phyloP scores from a whole-genome alignment of 2,113 vertebrate species.

The Oreochromis spilurus region DNA sequence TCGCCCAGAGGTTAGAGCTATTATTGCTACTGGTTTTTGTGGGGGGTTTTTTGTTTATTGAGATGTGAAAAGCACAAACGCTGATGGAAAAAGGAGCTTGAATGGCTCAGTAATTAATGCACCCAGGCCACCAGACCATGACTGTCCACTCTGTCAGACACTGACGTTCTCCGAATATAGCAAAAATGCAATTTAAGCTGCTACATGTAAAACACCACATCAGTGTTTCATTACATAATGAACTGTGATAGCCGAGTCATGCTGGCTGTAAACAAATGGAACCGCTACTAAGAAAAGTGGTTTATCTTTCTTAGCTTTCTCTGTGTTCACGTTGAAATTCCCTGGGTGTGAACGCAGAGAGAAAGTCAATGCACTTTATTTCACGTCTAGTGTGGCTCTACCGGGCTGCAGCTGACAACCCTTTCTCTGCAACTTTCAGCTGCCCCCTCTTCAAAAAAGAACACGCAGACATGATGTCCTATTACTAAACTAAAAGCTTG shows the following conservation, averaged over 20 bases:
- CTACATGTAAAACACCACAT: background rate
- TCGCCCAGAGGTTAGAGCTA: background rate
- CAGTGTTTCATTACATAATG: background rate
- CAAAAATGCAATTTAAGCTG: background rate
- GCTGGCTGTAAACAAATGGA: background rate
- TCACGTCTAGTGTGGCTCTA: background rate
- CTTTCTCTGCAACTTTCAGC: slow-evolving; percentile 10
- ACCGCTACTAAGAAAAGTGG: background rate
- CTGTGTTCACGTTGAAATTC: background rate
- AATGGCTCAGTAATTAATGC: background rate
- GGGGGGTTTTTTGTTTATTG: rapidly evolving
- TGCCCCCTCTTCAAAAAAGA: slow-evolving; percentile 1
- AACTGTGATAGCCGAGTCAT: background rate
- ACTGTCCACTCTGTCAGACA: background rate
- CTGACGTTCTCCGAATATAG: background rate
- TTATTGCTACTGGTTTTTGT: background rate
- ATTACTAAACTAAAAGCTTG: slow-evolving; percentile 42
- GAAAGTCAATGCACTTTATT: background rate
- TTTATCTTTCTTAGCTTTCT: background rate
- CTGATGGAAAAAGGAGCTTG: background rate
- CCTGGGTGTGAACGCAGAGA: background rate
- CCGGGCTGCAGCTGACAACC: background rate
- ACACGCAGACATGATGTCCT: slow-evolving; percentile 6
- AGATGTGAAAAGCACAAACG: background rate
- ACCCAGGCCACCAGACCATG: background rate